Evolutionary conservation across 2,113 vertebrate species (phyloP).

Genomic region (Bos javanicus): DNA sequence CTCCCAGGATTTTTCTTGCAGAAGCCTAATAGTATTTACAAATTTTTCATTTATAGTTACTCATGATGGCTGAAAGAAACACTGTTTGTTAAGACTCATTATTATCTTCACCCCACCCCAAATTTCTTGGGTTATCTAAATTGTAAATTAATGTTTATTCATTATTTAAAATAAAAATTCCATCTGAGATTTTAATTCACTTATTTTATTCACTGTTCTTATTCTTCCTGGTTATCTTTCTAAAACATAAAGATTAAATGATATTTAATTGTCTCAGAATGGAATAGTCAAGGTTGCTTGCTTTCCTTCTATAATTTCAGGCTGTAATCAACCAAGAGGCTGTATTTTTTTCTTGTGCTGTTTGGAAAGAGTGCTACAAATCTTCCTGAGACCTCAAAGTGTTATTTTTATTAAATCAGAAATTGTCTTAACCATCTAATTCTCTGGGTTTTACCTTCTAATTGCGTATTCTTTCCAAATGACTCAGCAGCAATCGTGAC

Average conservation of each 20-base stretch:
- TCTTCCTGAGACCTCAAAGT: background rate
- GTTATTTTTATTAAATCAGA: background rate
- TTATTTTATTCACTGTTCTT: background rate
- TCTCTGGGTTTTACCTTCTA: background rate
- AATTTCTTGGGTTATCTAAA: background rate
- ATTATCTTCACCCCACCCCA: rapidly evolving
- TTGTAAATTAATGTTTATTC: background rate
- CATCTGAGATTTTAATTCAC: background rate
- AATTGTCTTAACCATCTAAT: background rate
- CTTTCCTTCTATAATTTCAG: background rate
- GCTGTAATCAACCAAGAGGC: rapidly evolving
- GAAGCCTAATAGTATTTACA: background rate
- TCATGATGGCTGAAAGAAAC: background rate
- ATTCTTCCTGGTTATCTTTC: background rate
- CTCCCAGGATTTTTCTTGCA: background rate
- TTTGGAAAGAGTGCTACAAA: background rate
- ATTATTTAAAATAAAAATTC: background rate
- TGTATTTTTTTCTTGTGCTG: background rate
- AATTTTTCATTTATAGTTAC: background rate
- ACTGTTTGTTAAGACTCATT: background rate
- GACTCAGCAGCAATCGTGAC: background rate
- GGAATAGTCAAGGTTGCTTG: background rate
- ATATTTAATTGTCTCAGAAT: background rate
- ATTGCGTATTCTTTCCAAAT: background rate
- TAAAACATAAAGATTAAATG: background rate